Evolutionary conservation across 2,113 vertebrate genomes (phyloP), one percentile per base, ranked within the genome.

Genomic region (Sialia sialis): DNA sequence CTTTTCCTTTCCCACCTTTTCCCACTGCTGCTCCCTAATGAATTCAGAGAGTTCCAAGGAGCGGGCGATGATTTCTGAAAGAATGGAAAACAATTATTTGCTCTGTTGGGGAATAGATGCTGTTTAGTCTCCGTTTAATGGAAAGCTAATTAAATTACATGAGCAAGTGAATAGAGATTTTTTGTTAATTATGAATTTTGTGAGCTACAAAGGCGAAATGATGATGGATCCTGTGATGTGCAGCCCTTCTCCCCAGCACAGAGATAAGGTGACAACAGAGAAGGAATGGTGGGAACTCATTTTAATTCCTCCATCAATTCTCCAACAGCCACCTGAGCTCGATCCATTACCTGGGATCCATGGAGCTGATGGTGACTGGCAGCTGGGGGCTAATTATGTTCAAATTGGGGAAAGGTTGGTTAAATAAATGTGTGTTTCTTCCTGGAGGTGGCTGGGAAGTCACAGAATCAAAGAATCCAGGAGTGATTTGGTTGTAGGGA

Each of bases 121-220:
- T 89, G 86, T 76, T 95, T 82, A 91, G 81, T 44, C 81, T 73
- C 81, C 21, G 8, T 93, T 96, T 93, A 95, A 96, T 91, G 89
- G 84, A 9, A 83, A 90, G 86, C 87, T 95, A 94, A 97, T 97
- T 96, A 89, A 95, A 97, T 97, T 94, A 97, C 95, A 91, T 7
- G 78, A 91, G 82, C 83, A 80, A 89, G 56, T 49, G 89, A 89
- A 94, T 51, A 73, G 96, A 21, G 89, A n/a, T 84, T 72, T 90
- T 86, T 72, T 39, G 95, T 95, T 97, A 95, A 96, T 97, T 91
- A 87, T 29, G 93, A 80, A 74, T 87, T 90, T 96, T 76, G 81
- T 1, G 1, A 93, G 84, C 87, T 80, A 29, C 94, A 76, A 83
- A 93, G 93, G 89, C 44, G 4, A 69, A 70, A 55, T 26, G 89